These are phyloP conservation scores for Psittacula derbiana DNA, from an alignment of 2,797 vertebrate genomes.

Conservation along the genomic window DNA sequence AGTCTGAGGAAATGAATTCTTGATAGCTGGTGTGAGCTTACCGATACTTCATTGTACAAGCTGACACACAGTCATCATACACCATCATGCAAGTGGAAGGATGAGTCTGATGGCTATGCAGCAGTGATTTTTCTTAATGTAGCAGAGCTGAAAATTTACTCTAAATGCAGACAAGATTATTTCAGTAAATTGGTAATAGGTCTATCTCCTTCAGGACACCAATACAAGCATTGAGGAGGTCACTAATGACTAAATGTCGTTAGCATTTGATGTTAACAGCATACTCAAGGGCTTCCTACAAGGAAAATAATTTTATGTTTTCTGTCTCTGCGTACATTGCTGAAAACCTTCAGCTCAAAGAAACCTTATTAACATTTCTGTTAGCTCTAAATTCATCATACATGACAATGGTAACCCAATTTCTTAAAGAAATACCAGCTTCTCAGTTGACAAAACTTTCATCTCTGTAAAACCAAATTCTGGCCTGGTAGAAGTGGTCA, in stretches of 20 bases:
- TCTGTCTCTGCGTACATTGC: neutral
- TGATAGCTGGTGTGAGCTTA: neutral
- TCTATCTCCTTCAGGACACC: neutral
- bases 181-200: neutral
- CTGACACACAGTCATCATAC: neutral
- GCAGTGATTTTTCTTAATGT: neutral
- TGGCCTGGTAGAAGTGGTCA: neutral
- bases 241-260: constrained; percentile 35
- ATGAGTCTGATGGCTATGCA: neutral
- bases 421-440: neutral
- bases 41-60: neutral
- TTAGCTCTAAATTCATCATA: neutral
- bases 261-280: neutral
- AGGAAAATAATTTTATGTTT: neutral
- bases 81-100: neutral
- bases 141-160: neutral
- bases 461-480: neutral
- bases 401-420: neutral
- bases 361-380: neutral
- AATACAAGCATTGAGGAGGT: neutral
- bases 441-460: neutral
- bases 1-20: neutral
- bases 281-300: neutral
- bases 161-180: neutral
- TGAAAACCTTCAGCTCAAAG: neutral